These are phyloP conservation scores for Hyperopisus bebe DNA, from an alignment of 2,113 vertebrate genomes.

Conservation along the genomic window DNA sequence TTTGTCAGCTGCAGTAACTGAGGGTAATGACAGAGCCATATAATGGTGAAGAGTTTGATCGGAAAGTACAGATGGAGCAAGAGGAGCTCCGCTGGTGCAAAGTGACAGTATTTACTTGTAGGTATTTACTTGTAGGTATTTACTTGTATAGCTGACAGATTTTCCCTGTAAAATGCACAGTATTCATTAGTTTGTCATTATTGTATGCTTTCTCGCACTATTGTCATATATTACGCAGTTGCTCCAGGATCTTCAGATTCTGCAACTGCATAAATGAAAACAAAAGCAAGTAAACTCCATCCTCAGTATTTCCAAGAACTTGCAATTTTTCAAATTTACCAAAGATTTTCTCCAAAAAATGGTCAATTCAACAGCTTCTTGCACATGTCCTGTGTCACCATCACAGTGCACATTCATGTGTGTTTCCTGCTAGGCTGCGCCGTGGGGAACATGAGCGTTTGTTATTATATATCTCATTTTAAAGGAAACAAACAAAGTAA, in stretches of 20 bases:
- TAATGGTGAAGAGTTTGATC: background rate
- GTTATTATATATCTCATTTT: background rate
- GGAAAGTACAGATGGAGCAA: background rate
- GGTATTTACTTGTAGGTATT: background rate
- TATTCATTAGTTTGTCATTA: background rate
- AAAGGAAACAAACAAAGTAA: background rate
- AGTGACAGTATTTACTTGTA: background rate
- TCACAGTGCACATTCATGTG: background rate
- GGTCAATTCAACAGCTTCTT: too few species aligned
- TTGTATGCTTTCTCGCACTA: background rate
- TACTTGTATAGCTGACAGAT: background rate
- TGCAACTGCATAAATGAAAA: background rate
- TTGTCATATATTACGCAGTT: background rate
- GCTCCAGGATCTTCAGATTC: background rate
- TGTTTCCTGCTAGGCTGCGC: background rate
- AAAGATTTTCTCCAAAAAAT: background rate
- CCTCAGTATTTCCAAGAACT: background rate
- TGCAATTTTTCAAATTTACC: background rate
- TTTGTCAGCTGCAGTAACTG: background rate
- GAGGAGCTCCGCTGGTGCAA: background rate
- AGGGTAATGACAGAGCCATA: background rate
- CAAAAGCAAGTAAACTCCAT: background rate
- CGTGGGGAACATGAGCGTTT: background rate
- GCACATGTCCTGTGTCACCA: background rate
- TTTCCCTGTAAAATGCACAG: background rate